These are phyloP conservation scores for Trachelus tabidus DNA, from an alignment of 2,888 invertebrate genomes.

Conservation along the genomic window DNA sequence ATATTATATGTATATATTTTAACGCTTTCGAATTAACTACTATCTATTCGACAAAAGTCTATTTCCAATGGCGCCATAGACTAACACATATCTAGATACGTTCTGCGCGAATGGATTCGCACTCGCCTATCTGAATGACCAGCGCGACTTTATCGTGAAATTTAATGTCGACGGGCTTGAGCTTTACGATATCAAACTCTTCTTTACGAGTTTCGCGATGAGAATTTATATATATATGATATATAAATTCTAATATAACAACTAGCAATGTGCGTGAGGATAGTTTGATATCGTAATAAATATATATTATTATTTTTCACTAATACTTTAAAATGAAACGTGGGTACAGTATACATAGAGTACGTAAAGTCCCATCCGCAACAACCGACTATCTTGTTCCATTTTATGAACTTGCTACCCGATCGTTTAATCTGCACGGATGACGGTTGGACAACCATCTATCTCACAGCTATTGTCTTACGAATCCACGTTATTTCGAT, in stretches of 20 bases:
- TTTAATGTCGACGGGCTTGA: not conserved
- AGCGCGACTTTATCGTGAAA: not conserved
- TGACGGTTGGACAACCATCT: not conserved
- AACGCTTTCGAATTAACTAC: not conserved
- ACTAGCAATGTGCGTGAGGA: not conserved
- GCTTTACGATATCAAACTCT: not conserved
- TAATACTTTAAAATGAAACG: not conserved
- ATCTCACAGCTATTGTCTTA: constrained; percentile 27
- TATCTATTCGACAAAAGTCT: not conserved
- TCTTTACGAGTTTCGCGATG: not conserved
- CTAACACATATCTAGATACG: not conserved
- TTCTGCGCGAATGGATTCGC: not conserved
- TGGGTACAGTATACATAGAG: not conserved
- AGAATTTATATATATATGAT: not conserved
- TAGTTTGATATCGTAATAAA: not conserved
- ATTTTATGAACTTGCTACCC: not conserved
- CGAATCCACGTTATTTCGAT: constrained; percentile 8
- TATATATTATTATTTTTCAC: not conserved
- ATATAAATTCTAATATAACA: not conserved
- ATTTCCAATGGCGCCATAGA: not conserved
- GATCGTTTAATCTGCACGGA: no score
- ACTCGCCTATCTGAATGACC: not conserved
- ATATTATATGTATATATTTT: not conserved
- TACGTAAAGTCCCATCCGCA: not conserved
- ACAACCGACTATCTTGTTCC: not conserved